A percentile compares a stretch with the other conserved stretches of the same genome.
phyloP scores from a whole-genome alignment of 2,113 vertebrate species.

The Lycaon pictus region DNA sequence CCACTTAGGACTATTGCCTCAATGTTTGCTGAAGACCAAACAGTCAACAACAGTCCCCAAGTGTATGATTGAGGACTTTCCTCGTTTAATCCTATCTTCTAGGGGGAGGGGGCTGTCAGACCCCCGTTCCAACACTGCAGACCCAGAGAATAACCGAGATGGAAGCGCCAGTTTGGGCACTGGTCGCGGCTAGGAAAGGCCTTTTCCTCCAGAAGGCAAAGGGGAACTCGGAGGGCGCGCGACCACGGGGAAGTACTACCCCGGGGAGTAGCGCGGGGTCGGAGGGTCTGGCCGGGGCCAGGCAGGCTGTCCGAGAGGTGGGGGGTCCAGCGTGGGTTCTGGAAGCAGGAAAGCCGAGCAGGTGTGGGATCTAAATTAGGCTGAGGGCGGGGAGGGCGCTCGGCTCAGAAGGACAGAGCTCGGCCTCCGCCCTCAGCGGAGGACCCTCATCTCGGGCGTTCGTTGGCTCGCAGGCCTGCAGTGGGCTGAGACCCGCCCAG shows the following conservation, averaged over 20 bases:
- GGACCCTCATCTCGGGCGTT: conserved; percentile 50
- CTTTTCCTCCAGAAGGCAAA: neutral
- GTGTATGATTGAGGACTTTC: conserved; percentile 21
- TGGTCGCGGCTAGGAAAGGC: neutral
- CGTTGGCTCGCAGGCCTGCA: neutral
- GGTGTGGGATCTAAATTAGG: conserved; percentile 81
- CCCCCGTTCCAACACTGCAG: neutral
- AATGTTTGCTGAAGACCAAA: conserved; percentile 18
- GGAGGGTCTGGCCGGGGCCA: conserved; percentile 7
- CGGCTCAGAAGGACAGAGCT: neutral
- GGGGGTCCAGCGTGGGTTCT: conserved; percentile 73
- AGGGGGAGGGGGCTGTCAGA: neutral
- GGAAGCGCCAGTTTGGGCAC: neutral
- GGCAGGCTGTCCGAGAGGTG: conserved; percentile 22
- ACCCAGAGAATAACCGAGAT: neutral
- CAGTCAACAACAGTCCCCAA: neutral
- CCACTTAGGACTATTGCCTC: neutral
- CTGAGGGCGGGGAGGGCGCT: conserved; percentile 49
- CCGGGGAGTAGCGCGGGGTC: neutral
- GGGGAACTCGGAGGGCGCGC: neutral
- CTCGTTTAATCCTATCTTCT: conserved; percentile 29
- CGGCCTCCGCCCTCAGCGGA: neutral
- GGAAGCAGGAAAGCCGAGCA: conserved; percentile 81
- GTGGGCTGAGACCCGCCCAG: conserved; percentile 40
- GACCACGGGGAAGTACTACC: neutral